Evolutionary conservation across 2,113 vertebrate species (phyloP).

Genomic region (Ellobius talpinus): DNA sequence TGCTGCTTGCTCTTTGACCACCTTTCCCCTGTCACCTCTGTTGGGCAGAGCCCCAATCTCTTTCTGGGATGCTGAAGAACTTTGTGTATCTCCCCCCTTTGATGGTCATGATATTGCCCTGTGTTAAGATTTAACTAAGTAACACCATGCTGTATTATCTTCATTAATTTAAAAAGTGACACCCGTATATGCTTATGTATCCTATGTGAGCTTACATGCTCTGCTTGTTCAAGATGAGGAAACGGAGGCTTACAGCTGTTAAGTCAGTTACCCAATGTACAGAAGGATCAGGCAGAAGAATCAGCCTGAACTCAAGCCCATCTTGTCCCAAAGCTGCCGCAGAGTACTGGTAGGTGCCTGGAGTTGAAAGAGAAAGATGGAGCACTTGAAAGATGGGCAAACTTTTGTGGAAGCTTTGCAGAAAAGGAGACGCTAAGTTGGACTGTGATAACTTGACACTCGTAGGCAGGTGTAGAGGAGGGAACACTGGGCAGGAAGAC

Average conservation of each 20-base stretch:
- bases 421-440: background rate
- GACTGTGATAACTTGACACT: background rate
- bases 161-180: background rate
- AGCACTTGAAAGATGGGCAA: background rate
- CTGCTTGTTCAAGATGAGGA: background rate
- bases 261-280: background rate
- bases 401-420: background rate
- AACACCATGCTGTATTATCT: background rate
- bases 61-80: background rate
- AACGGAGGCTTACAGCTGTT: background rate
- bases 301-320: background rate
- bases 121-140: background rate
- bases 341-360: background rate
- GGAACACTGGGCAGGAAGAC: background rate
- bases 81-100: background rate
- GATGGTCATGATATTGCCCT: background rate
- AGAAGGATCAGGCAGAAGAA: background rate
- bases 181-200: background rate
- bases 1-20: background rate
- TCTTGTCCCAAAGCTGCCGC: background rate
- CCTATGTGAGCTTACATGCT: background rate
- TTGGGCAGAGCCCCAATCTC: background rate
- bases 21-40: background rate
- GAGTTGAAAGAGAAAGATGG: background rate
- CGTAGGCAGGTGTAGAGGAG: background rate